phyloP scores from a whole-genome alignment of 2,888 invertebrate species.

The Agrochola lychnidis region DNA sequence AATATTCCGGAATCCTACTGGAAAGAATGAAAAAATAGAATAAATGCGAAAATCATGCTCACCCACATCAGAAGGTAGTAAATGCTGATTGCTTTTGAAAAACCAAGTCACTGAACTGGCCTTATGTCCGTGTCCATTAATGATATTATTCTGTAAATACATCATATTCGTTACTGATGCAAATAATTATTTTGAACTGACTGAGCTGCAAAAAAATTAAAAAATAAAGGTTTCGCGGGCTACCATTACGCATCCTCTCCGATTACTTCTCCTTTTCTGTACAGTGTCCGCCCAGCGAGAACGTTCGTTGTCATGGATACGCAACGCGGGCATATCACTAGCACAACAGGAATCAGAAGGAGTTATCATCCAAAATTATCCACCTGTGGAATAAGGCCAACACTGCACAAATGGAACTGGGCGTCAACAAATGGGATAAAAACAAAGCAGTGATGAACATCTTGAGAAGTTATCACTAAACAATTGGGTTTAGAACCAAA shows the following conservation, averaged over 20 bases:
- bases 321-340: neutral
- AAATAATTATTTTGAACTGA: neutral
- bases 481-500: neutral
- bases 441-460: neutral
- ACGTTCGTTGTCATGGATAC: neutral
- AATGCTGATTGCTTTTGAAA: no score
- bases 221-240: neutral
- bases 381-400: no score
- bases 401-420: no score
- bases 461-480: neutral
- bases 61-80: no score
- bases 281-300: neutral
- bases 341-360: slow-evolving; percentile 1
- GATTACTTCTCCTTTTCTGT: neutral
- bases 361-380: neutral
- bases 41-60: neutral
- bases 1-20: no score
- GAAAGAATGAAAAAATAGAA: neutral
- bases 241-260: neutral
- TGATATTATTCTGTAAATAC: neutral
- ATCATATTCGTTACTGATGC: neutral
- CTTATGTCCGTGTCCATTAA: neutral
- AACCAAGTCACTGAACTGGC: no score
- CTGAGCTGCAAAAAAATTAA: neutral
- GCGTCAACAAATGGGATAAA: neutral